Conservation (phyloP, 1,140 invertebrate species). For the Megalopta genalis region DNA sequence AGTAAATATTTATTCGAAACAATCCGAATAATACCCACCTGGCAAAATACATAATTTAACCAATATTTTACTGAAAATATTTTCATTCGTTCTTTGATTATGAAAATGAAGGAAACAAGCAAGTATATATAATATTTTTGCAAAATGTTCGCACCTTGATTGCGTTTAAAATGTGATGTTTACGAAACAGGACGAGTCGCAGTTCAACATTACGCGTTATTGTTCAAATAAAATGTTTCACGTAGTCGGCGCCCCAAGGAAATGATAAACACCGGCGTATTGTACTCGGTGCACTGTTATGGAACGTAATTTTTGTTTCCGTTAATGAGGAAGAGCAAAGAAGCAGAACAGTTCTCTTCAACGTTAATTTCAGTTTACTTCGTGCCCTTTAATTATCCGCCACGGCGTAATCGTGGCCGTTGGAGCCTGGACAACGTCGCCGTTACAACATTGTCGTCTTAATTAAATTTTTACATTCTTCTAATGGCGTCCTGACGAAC, state of each 20-base stretch:
- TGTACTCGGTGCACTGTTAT: background rate
- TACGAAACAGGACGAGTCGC: background rate
- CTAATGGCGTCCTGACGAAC: conserved; percentile 45
- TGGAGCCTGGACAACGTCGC: background rate
- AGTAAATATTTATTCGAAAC: too few species aligned
- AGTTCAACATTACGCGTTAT: background rate
- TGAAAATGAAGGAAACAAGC: too few species aligned
- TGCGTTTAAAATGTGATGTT: too few species aligned
- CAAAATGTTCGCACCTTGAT: too few species aligned
- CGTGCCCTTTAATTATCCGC: background rate
- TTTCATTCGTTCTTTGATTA: too few species aligned
- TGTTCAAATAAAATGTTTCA: conserved; percentile 2
- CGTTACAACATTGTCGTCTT: conserved; percentile 42
- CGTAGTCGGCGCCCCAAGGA: background rate
- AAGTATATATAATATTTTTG: too few species aligned
- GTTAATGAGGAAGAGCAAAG: conserved; percentile 12
- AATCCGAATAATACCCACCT: too few species aligned
- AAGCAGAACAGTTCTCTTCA: background rate
- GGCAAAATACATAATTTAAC: too few species aligned
- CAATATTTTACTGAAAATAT: too few species aligned
- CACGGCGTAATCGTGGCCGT: background rate
- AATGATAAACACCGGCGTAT: background rate
- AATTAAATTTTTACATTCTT: conserved; percentile 57
- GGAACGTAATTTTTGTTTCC: background rate
- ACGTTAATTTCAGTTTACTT: conserved; percentile 22